These are phyloP conservation scores for Diprion similis DNA, from an alignment of 1,140 invertebrate species.

Conservation along the genomic window DNA sequence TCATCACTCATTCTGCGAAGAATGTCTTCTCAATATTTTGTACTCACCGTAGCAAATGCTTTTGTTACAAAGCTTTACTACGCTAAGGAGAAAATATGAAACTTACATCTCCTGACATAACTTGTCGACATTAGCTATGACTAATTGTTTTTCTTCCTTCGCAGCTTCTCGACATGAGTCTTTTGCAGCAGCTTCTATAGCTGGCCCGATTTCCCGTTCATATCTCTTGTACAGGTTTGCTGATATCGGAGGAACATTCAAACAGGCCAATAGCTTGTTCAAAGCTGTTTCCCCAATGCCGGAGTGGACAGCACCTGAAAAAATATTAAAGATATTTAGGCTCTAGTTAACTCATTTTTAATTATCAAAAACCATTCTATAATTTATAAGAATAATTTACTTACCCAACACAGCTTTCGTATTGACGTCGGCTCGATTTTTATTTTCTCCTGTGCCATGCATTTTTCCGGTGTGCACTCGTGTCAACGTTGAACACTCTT, in stretches of 20 bases:
- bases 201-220: constrained; percentile 24
- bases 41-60: too few relatives aligned
- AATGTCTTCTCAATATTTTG: too few relatives aligned
- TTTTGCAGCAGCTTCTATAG: constrained; percentile 25
- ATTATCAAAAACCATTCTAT: neutral
- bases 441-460: neutral
- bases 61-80: too few relatives aligned
- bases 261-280: constrained; percentile 28
- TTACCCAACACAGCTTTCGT: constrained; percentile 20
- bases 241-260: constrained; percentile 20
- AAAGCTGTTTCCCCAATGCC: constrained; percentile 16
- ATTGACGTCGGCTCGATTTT: constrained; percentile 16
- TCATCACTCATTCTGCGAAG: too few relatives aligned
- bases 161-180: constrained; percentile 24
- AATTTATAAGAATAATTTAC: too few relatives aligned
- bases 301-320: constrained; percentile 21
- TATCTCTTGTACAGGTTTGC: constrained; percentile 24
- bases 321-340: neutral
- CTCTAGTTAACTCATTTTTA: neutral
- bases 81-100: too few relatives aligned
- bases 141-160: constrained; percentile 23
- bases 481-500: neutral
- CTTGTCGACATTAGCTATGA: constrained; percentile 27
- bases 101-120: constrained; percentile 27
- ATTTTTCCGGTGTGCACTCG: constrained; percentile 13